These are phyloP conservation scores for Simalia tracyae DNA, from an alignment of 2,797 vertebrate genomes.

Conservation along the genomic window DNA sequence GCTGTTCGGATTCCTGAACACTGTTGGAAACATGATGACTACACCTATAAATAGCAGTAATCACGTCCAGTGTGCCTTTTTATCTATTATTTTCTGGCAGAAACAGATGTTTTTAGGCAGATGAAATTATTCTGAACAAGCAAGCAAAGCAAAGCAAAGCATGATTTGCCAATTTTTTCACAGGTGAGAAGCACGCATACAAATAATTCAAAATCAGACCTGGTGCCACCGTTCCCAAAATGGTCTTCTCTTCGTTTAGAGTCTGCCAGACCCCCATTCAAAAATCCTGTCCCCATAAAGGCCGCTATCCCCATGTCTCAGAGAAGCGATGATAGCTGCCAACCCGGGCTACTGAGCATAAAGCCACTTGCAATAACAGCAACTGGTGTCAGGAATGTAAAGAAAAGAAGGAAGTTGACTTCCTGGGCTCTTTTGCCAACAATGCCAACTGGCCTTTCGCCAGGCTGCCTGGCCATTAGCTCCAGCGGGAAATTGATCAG, in stretches of 20 bases:
- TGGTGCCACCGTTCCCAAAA: neutral
- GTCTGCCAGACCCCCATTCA: neutral
- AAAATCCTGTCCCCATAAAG: neutral
- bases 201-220: neutral
- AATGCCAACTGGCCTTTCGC: neutral
- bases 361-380: neutral
- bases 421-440: neutral
- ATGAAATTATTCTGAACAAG: neutral
- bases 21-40: neutral
- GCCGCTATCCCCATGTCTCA: neutral
- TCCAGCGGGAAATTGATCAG: constrained; percentile 2
- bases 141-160: neutral
- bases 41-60: neutral
- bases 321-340: neutral
- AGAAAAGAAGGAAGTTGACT: neutral
- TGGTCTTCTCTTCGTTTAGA: neutral
- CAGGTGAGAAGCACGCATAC: neutral
- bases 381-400: neutral
- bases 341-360: neutral
- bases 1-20: neutral
- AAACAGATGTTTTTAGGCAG: neutral
- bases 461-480: neutral
- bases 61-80: neutral
- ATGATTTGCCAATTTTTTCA: neutral
- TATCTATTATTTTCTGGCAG: neutral